Conservation (phyloP, 2,797 vertebrate species). For the Sus cebifrons region DNA sequence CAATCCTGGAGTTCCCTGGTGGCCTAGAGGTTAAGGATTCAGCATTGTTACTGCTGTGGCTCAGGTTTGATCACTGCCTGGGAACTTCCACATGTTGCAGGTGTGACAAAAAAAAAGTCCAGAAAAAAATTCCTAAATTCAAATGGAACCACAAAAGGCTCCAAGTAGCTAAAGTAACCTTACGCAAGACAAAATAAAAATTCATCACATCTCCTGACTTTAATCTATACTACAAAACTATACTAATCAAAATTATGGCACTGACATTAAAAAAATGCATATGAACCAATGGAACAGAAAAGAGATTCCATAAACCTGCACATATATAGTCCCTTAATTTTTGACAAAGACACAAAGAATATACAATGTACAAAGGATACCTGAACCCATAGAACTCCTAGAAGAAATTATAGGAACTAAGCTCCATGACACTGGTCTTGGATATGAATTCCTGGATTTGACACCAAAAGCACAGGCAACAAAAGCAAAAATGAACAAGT, state of each 20-base stretch:
- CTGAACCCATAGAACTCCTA: background rate
- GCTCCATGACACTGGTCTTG: background rate
- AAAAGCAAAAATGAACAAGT: background rate
- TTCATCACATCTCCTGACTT: background rate
- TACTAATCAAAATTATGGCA: background rate
- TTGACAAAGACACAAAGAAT: slow-evolving; percentile 6
- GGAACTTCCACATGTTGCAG: no score
- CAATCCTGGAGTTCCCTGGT: background rate
- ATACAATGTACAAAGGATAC: background rate
- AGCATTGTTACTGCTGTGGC: no score
- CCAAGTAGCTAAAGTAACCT: background rate
- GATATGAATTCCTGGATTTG: background rate
- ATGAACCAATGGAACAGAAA: background rate
- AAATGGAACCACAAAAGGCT: background rate
- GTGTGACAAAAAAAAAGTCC: no score
- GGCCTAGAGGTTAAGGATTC: no score
- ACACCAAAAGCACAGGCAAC: background rate
- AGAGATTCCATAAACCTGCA: background rate
- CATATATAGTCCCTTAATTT: background rate
- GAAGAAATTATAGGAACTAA: background rate
- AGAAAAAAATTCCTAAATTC: background rate
- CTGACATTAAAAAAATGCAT: background rate
- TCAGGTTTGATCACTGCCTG: no score
- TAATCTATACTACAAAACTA: background rate
- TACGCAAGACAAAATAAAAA: background rate